Evolutionary conservation across 2,888 invertebrate genomes (phyloP).

Genomic region (Sphaerophoria taeniata): DNA sequence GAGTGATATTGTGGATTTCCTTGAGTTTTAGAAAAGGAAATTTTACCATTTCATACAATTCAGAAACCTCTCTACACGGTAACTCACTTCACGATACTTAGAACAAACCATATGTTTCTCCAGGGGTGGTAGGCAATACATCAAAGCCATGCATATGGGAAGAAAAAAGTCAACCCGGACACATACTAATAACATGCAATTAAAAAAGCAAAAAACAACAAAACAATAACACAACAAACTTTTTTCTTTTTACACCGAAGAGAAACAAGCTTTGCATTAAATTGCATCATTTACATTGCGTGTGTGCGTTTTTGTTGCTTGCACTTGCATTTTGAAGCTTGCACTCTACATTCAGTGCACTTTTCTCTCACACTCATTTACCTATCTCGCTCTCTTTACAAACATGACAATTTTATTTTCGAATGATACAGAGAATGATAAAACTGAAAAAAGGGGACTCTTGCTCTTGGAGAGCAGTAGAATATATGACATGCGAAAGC

Average conservation of each 20-base stretch:
- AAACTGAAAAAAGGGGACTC: neutral
- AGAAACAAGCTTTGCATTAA: constrained; percentile 23
- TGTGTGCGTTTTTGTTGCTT: constrained; percentile 52
- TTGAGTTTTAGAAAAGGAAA: too few relatives aligned
- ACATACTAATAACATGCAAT: constrained; percentile 25
- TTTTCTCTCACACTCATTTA: constrained; percentile 23
- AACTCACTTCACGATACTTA: too few relatives aligned
- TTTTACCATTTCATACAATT: too few relatives aligned
- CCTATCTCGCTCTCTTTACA: constrained; percentile 2
- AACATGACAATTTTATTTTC: constrained; percentile 19
- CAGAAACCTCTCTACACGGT: too few relatives aligned
- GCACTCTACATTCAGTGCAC: neutral
- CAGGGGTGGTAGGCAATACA: neutral
- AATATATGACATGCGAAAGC: constrained; percentile 40
- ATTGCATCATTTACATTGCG: constrained; percentile 39
- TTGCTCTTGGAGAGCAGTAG: neutral
- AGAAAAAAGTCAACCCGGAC: constrained; percentile 31
- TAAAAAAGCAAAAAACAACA: constrained; percentile 4
- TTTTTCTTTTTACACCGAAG: constrained; percentile 28
- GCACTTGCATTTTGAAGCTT: constrained; percentile 18
- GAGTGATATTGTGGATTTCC: too few relatives aligned
- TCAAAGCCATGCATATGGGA: constrained; percentile 1
- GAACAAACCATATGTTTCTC: neutral
- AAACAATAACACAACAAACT: neutral
- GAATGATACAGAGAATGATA: neutral